Evolutionary conservation across 2,113 vertebrate genomes (phyloP).

Genomic region (Thalassarche chlororhynchos): DNA sequence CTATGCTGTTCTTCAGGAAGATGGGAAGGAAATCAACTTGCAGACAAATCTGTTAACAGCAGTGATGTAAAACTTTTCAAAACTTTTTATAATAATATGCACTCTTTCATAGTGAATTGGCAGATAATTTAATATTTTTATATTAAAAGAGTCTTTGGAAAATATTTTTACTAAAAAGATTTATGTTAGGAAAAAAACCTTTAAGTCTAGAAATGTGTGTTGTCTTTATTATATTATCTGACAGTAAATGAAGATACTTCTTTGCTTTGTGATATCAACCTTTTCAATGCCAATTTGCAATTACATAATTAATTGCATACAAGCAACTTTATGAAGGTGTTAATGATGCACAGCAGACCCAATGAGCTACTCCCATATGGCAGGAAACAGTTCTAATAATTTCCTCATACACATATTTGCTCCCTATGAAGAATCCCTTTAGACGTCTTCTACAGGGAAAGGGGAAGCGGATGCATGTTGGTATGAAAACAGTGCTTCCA

Average conservation of each 20-base stretch:
- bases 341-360: slow-evolving; percentile 20
- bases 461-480: background rate
- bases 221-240: background rate
- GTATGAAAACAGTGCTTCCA: background rate
- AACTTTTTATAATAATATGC: background rate
- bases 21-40: background rate
- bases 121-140: background rate
- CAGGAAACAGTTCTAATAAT: background rate
- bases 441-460: background rate
- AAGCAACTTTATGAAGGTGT: slow-evolving; percentile 5
- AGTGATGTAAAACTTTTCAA: background rate
- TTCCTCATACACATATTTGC: background rate
- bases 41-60: background rate
- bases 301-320: slow-evolving; percentile 17
- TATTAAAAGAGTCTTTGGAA: background rate
- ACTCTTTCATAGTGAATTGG: background rate
- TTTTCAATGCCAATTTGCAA: background rate
- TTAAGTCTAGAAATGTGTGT: background rate
- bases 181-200: background rate
- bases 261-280: background rate
- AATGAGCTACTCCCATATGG: slow-evolving; percentile 5
- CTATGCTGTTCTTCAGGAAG: background rate
- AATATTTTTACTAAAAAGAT: background rate
- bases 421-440: background rate
- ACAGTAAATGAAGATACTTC: background rate